A percentile compares a stretch with the other conserved stretches of the same genome.
Conservation (phyloP, 2,888 invertebrate species). For the Cistogaster globosa region DNA sequence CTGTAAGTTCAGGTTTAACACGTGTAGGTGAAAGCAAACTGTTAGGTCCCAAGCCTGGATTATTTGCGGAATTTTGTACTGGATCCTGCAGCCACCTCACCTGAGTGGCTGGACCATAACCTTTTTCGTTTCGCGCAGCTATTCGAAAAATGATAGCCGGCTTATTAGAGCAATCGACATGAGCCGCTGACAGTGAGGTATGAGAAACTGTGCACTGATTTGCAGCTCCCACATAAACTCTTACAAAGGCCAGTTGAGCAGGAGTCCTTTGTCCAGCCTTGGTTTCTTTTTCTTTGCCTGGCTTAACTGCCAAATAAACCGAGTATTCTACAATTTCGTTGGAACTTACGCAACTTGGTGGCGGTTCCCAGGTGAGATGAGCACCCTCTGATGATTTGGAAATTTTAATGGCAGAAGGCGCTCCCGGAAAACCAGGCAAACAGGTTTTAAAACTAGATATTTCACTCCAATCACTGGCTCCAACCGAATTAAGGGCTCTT, state of each 20-base stretch:
- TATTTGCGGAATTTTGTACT: constrained; percentile 61
- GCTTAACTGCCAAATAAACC: constrained; percentile 75
- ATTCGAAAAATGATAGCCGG: constrained; percentile 75
- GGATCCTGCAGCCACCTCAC: constrained; percentile 75
- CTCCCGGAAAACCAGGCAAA: constrained; percentile 74
- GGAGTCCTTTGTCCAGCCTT: constrained; percentile 70
- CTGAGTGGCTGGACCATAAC: constrained; percentile 75
- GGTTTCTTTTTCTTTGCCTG: constrained; percentile 72
- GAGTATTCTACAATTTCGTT: constrained; percentile 75
- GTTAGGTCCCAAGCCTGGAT: constrained; percentile 52
- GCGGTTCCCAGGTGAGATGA: constrained; percentile 75
- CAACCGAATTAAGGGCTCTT: constrained; percentile 73
- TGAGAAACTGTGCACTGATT: constrained; percentile 75
- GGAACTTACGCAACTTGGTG: constrained; percentile 72
- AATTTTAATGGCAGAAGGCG: constrained; percentile 75
- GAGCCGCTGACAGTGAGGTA: constrained; percentile 72
- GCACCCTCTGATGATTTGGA: constrained; percentile 75
- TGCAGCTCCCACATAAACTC: constrained; percentile 74
- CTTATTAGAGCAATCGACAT: constrained; percentile 74
- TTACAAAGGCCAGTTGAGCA: constrained; percentile 73
- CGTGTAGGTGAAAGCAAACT: constrained; percentile 72
- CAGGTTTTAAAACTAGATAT: constrained; percentile 74
- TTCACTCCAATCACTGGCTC: constrained; percentile 74
- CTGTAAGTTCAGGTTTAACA: constrained; percentile 72
- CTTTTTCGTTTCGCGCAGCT: constrained; percentile 75